A percentile compares a stretch with the other conserved stretches of the same genome.
Evolutionary conservation across 1,140 invertebrate genomes (phyloP).

Genomic region (Phthorimaea operculella): DNA sequence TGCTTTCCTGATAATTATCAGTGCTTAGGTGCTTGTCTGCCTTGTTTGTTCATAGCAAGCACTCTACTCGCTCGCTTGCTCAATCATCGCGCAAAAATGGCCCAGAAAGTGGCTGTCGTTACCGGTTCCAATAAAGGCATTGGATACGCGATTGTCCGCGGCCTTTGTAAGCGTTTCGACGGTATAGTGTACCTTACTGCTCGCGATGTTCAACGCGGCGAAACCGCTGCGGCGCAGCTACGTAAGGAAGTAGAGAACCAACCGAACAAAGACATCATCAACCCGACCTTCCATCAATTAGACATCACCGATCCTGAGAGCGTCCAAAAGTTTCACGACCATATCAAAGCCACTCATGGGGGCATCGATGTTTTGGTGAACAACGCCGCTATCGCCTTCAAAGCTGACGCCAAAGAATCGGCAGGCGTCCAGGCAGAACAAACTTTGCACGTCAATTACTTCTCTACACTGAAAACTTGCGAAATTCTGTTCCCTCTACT

Average conservation of each 20-base stretch:
- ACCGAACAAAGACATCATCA: constrained; percentile 3
- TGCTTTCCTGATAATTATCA: no score
- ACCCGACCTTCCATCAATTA: constrained; percentile 75
- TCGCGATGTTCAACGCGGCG: constrained; percentile 68
- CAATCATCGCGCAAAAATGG: constrained; percentile 21
- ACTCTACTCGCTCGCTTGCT: neutral
- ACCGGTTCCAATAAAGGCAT: constrained; percentile 84
- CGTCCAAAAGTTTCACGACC: constrained; percentile 69
- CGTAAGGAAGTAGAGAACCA: constrained; percentile 38
- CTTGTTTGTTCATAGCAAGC: no score
- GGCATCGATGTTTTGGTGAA: constrained; percentile 86
- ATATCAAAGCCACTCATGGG: constrained; percentile 73
- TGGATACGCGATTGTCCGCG: constrained; percentile 78
- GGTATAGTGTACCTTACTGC: constrained; percentile 75
- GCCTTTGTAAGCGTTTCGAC: constrained; percentile 72
- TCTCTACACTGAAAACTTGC: constrained; percentile 73
- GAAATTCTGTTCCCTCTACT: constrained; percentile 77
- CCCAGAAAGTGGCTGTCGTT: constrained; percentile 67
- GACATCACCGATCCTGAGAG: constrained; percentile 74
- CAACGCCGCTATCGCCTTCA: constrained; percentile 86
- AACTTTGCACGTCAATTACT: constrained; percentile 78
- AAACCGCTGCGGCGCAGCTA: constrained; percentile 69
- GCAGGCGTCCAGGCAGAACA: constrained; percentile 76
- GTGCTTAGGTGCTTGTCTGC: no score
- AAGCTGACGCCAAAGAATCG: constrained; percentile 71